Conservation (phyloP, 2,797 vertebrate genomes). For the Melanotaenia pygmaea region DNA sequence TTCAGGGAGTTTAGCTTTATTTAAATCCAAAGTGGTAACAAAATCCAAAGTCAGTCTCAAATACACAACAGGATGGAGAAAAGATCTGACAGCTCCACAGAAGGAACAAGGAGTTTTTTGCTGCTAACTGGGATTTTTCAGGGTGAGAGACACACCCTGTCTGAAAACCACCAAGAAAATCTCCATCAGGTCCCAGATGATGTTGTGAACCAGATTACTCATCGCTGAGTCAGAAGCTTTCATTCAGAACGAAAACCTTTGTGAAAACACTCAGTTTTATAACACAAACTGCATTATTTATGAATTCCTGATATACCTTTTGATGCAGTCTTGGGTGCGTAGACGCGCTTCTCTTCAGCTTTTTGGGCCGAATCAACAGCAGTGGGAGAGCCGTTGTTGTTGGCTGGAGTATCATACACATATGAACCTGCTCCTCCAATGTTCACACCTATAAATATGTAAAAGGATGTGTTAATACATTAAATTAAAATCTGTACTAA, state of each 20-base stretch:
- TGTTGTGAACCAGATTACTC: neutral
- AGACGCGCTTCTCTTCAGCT: constrained; percentile 86
- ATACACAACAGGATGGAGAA: neutral
- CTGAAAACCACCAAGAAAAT: constrained; percentile 36
- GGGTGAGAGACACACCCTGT: constrained; percentile 4
- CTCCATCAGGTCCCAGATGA: constrained; percentile 18
- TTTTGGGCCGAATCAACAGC: constrained; percentile 80
- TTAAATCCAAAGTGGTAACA: neutral
- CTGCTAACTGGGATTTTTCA: constrained; percentile 4
- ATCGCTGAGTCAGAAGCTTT: constrained; percentile 33
- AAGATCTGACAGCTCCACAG: neutral
- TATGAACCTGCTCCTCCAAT: constrained; percentile 95
- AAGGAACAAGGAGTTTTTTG: constrained; percentile 8
- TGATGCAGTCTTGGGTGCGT: constrained; percentile 84
- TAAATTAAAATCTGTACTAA: neutral
- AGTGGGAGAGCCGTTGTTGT: constrained; percentile 77
- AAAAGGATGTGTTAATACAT: neutral
- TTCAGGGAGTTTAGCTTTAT: neutral
- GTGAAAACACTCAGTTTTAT: constrained; percentile 5
- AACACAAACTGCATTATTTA: neutral
- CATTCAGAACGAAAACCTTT: neutral
- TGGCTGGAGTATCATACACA: constrained; percentile 89
- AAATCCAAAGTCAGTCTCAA: neutral
- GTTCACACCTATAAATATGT: constrained; percentile 87
- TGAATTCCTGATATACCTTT: constrained; percentile 84